Evolutionary conservation across 2,888 invertebrate genomes (phyloP), one percentile per base, ranked within the genome.

Genomic region (Pristionchus japonicus): DNA sequence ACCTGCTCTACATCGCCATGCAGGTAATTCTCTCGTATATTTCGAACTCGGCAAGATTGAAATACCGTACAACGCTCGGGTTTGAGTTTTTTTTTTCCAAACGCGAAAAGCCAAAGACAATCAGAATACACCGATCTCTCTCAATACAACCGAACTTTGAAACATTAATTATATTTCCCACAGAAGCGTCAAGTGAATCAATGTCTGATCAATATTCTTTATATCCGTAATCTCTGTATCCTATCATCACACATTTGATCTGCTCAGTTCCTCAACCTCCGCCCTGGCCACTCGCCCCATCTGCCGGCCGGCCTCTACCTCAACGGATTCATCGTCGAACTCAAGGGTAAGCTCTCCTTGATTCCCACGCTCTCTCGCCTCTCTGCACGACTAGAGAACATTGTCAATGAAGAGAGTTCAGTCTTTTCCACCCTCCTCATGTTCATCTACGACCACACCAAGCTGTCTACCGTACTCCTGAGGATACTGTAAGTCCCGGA

Each of bases 391-490:
- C 17, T 27, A 34, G 11, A 34, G 67, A 27, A 13, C 67, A 34
- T 67, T 13, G 1, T 13, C 3, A 27, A 34, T 31, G 13, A 15
- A 34, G 31, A 67, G 34, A 67, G 0, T 34, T 27, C 80, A 80
- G 80, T 80, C 17, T 80, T 49, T 49, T 47, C 80, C 7, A 27
- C 80, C 3, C 80, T 80, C 2, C 80, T 80, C 31, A 80, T 80
- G 47, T 80, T 47, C 80, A 80, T 80, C 27, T 49, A 47, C 47
- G 80, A 80, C 80, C 27, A 80, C 80, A 80, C 80, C 80, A 80
- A 47, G 31, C 47, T 49, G 43, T 80, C 80, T 27, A 47, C 43
- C 27, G 27, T 49, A 23, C 80, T 49, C n/a, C 27, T 47, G 40
- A 37, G 74, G 80, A 80, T 80, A 80, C 43, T 47, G 80, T 80